phyloP scores from a whole-genome alignment of 2,888 invertebrate genomes.

The Acronicta alni region DNA sequence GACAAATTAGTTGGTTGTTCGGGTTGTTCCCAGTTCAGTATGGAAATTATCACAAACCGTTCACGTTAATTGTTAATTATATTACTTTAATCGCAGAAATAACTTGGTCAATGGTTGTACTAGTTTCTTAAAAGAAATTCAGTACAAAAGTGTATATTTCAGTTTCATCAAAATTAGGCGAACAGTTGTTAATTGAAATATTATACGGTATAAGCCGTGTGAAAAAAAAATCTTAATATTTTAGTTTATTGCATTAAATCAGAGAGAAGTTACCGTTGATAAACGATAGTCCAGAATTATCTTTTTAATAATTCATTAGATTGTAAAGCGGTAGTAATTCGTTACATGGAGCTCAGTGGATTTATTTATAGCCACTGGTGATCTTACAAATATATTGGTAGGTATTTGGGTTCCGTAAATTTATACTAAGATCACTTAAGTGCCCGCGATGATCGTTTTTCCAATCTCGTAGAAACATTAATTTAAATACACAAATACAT shows the following conservation, averaged over 20 bases:
- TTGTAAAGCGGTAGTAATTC: conserved; percentile 11
- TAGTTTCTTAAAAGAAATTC: too few species aligned
- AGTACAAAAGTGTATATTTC: too few species aligned
- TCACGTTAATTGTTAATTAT: too few species aligned
- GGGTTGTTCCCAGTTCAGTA: background rate
- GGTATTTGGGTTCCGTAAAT: conserved; percentile 20
- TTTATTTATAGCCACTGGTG: conserved; percentile 33
- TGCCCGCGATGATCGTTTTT: too few species aligned
- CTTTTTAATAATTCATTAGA: conserved; percentile 38
- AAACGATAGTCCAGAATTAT: conserved; percentile 18
- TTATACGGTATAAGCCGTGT: conserved; percentile 22
- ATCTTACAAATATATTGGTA: conserved; percentile 4
- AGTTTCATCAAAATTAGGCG: background rate
- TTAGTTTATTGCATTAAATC: conserved; percentile 13
- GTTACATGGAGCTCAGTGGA: conserved; percentile 4
- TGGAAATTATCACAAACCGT: background rate
- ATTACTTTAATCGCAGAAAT: too few species aligned
- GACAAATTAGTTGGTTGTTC: too few species aligned
- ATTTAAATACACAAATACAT: too few species aligned
- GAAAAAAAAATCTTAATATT: conserved; percentile 20
- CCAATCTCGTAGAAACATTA: too few species aligned
- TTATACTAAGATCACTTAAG: too few species aligned
- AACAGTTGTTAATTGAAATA: conserved; percentile 2
- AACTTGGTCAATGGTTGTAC: too few species aligned
- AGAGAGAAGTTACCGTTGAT: conserved; percentile 13